These are phyloP conservation scores for Caenorhabditis macrosperma DNA, from an alignment of 2,888 invertebrate species.

Conservation along the genomic window DNA sequence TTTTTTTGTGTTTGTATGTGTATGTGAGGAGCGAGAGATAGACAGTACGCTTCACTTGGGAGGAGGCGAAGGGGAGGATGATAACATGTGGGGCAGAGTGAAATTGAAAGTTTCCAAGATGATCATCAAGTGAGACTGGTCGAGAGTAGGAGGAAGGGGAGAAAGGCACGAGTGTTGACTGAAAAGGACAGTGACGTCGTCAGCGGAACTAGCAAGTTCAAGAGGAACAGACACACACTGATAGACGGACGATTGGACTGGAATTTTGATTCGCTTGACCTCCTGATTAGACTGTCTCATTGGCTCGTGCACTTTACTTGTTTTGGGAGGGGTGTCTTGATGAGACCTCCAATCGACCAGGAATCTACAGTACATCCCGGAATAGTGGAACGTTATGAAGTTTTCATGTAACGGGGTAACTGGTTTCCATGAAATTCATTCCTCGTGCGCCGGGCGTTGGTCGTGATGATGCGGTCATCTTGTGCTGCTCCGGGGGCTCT, in stretches of 20 bases:
- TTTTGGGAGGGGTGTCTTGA: not conserved
- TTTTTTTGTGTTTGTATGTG: constrained; percentile 31
- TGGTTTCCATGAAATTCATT: no score
- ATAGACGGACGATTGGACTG: not conserved
- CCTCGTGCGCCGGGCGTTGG: not conserved
- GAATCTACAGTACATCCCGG: no score
- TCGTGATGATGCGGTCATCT: constrained; percentile 32
- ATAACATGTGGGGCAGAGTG: not conserved
- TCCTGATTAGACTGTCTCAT: no score
- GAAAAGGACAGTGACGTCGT: not conserved
- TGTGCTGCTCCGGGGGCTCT: constrained; percentile 21
- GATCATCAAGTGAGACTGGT: not conserved
- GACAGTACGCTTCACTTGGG: no score
- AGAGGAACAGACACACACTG: not conserved
- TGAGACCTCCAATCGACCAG: no score
- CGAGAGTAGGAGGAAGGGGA: not conserved
- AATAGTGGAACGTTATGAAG: no score
- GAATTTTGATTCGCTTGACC: not conserved
- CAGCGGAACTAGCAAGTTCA: not conserved
- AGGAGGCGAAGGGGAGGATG: no score
- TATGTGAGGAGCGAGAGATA: constrained; percentile 9
- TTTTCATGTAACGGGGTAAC: no score
- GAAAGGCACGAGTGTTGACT: not conserved
- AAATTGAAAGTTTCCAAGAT: not conserved
- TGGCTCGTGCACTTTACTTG: no score